Conservation (phyloP, 2,113 vertebrate genomes). For the Pseudopipra pipra region DNA sequence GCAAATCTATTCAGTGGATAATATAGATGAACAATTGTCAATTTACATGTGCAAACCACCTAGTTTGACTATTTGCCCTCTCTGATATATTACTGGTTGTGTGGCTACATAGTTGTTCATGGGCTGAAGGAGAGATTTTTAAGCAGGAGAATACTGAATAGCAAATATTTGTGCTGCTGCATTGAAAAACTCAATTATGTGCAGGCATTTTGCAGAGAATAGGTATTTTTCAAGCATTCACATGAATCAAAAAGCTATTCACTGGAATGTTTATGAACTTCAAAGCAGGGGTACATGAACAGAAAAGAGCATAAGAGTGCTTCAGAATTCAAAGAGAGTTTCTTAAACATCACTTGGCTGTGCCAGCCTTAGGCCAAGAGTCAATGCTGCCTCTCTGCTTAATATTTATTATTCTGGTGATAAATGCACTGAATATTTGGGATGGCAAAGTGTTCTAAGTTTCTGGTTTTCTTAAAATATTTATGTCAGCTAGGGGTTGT, state of each 20-base stretch:
- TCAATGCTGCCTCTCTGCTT: conserved; percentile 19
- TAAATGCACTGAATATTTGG: not conserved
- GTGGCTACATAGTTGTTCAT: not conserved
- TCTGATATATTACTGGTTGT: not conserved
- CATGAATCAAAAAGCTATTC: conserved; percentile 63
- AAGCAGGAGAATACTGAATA: conserved; percentile 23
- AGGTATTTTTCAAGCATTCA: conserved; percentile 58
- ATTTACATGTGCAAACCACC: not conserved
- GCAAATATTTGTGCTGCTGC: conserved; percentile 51
- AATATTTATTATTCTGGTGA: conserved; percentile 40
- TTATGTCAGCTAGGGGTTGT: not conserved
- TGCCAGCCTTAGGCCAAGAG: conserved; percentile 47
- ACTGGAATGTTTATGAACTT: conserved; percentile 56
- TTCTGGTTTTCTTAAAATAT: conserved; percentile 11
- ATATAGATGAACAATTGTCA: conserved; percentile 5
- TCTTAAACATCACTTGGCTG: conserved; percentile 16
- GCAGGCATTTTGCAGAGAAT: conserved; percentile 43
- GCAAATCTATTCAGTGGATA: not conserved
- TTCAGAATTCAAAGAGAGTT: conserved; percentile 47
- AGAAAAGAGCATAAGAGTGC: conserved; percentile 34
- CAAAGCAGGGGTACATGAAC: conserved; percentile 28
- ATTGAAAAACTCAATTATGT: conserved; percentile 53
- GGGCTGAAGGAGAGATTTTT: not conserved
- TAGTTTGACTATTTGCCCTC: not conserved
- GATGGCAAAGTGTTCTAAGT: not conserved